A percentile compares a stretch with the other conserved stretches of the same genome.
phyloP scores from a whole-genome alignment of 1,140 invertebrate genomes.

The Drosophila watanabei region DNA sequence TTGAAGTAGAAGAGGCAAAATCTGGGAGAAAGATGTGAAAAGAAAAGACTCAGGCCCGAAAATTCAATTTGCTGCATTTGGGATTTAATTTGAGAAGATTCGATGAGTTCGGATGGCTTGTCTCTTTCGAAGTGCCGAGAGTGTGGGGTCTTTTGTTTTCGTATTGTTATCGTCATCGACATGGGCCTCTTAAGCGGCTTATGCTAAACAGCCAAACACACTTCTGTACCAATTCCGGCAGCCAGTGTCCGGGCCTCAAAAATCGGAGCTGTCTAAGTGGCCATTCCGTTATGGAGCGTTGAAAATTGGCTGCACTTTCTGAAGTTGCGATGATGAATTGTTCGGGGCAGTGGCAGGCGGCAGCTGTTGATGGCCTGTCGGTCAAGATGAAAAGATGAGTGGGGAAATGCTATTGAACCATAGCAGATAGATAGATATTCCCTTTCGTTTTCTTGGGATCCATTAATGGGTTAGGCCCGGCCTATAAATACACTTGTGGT shows the following conservation, averaged over 20 bases:
- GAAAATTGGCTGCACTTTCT: constrained; percentile 57
- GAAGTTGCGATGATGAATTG: constrained; percentile 70
- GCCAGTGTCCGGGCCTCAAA: constrained; percentile 10
- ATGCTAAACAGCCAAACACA: constrained; percentile 80
- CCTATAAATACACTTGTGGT: constrained; percentile 47
- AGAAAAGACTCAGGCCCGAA: constrained; percentile 21
- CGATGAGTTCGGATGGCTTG: constrained; percentile 19
- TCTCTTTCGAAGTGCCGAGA: constrained; percentile 5
- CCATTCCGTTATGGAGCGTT: constrained; percentile 68
- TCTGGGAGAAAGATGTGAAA: neutral
- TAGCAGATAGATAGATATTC: constrained; percentile 45
- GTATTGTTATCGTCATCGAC: constrained; percentile 42
- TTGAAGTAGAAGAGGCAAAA: constrained; percentile 11
- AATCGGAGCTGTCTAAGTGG: constrained; percentile 59
- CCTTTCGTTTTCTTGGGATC: constrained; percentile 16
- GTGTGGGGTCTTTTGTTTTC: constrained; percentile 21
- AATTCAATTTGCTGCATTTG: constrained; percentile 54
- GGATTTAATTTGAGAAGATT: constrained; percentile 39
- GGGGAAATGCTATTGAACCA: constrained; percentile 69
- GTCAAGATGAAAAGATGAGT: constrained; percentile 72
- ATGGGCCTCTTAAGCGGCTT: constrained; percentile 63
- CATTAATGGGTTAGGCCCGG: constrained; percentile 35
- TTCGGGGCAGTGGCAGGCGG: constrained; percentile 25
- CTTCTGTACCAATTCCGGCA: constrained; percentile 57
- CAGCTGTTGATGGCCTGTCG: constrained; percentile 64